Conservation (phyloP, 2,888 invertebrate species). For the Dendrolimus pini region DNA sequence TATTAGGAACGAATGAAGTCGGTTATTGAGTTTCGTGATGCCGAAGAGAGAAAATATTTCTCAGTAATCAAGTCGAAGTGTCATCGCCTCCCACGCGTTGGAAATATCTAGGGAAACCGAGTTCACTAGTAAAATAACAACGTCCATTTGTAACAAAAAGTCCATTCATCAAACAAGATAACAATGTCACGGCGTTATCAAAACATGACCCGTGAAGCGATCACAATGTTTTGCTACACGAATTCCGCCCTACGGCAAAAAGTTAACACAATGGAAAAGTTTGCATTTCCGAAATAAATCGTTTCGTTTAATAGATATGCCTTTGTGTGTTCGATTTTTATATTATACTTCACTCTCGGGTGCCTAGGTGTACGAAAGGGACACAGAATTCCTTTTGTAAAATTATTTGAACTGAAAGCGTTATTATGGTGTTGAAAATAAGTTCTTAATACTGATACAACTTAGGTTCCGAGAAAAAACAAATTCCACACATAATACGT, state of each 20-base stretch:
- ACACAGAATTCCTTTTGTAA: no score
- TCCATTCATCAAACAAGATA: slow-evolving; percentile 72
- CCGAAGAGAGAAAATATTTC: slow-evolving; percentile 8
- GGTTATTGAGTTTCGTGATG: background rate
- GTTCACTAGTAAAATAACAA: slow-evolving; percentile 63
- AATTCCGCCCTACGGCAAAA: slow-evolving; percentile 46
- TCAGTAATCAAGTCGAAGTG: background rate
- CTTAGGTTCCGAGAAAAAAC: no score
- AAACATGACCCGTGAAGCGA: slow-evolving; percentile 68
- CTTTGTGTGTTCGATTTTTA: slow-evolving; percentile 1
- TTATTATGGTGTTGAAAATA: no score
- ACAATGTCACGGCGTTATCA: slow-evolving; percentile 70
- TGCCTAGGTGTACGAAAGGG: background rate
- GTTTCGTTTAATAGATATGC: slow-evolving; percentile 44
- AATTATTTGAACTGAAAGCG: no score
- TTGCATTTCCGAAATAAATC: slow-evolving; percentile 46
- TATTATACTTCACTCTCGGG: background rate
- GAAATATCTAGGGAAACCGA: slow-evolving; percentile 38
- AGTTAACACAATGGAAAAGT: slow-evolving; percentile 62
- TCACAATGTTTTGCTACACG: slow-evolving; percentile 61
- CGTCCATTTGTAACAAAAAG: slow-evolving; percentile 70
- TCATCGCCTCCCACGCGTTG: slow-evolving; percentile 25
- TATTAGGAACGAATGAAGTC: background rate
- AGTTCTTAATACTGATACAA: no score
- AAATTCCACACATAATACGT: no score